Base-by-base conservation (phyloP, 2,113 vertebrate species). In the Bagarius yarrelli region DNA sequence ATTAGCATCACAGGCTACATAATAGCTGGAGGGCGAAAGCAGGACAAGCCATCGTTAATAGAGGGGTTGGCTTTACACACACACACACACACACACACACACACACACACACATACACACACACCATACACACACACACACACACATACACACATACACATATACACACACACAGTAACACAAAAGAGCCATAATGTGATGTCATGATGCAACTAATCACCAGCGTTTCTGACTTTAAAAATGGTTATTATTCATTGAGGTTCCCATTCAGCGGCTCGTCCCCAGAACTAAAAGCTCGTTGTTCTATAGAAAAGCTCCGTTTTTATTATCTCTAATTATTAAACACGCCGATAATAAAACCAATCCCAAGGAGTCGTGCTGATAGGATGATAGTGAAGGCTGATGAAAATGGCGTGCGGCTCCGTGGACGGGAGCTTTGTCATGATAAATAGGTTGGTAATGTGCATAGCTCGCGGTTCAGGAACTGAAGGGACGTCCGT, bases 401-500 rank as follows among this genome's bases (percentile, higher is more conserved):
- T 12, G 60, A 34, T 5, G 19, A 63, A 78, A 64, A 78, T 21
- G 25, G 76, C 34, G 14, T 4, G 56, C 87, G 83, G 70, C 32
- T 47, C 72, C 61, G 69, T 11, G 80, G 81, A 78, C 84, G 79
- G 56, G 56, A 40, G 50, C 73, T 80, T 81, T 81, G 79, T 83
- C 32, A 72, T 79, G 66, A 78, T 86, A 78, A 84, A 82, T 57
- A 81, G 76, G 60, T 44, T 27, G 85, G 55, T 63, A 60, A 70
- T 59, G 44, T 69, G 61, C 53, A 21, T 19, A 57, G 69, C 78
- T 71, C 34, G 32, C 50, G 52, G 80, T 40, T 25, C 61, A 63
- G 81, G 44, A 36, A 69, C n/a, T 14, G 66, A 44, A 36, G 6
- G 66, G 6, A 16, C 40, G 6, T 70, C 81, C 76, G 80, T n/a